Evolutionary conservation across 2,888 invertebrate genomes (phyloP).

Genomic region (Baronia brevicornis): DNA sequence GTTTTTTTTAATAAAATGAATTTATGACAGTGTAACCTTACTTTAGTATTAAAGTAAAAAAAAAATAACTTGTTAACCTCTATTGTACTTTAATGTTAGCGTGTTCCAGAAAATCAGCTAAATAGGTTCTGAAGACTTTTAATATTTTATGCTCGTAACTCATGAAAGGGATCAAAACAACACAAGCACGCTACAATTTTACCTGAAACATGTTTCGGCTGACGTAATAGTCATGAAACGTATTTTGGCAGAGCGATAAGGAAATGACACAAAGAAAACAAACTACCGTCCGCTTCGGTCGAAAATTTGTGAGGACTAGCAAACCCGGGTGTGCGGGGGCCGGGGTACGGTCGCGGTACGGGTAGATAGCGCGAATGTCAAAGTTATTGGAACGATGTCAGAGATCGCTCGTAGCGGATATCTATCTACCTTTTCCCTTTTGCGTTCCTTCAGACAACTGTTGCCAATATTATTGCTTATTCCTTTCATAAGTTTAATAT

Average conservation of each 20-base stretch:
- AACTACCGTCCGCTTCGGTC: constrained; percentile 64
- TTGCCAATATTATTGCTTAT: constrained; percentile 27
- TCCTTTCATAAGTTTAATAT: no score
- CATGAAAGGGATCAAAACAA: constrained; percentile 56
- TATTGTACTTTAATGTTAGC: no score
- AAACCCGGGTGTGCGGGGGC: constrained; percentile 27
- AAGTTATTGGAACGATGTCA: constrained; percentile 69
- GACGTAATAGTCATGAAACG: constrained; percentile 71
- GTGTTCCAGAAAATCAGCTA: no score
- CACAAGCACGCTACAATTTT: constrained; percentile 43
- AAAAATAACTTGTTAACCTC: no score
- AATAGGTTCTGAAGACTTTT: no score
- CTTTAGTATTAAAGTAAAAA: no score
- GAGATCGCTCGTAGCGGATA: constrained; percentile 54
- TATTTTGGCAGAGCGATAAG: constrained; percentile 75
- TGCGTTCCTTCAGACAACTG: constrained; percentile 29
- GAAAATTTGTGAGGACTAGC: constrained; percentile 60
- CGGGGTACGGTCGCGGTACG: constrained; percentile 26
- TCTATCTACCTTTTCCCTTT: constrained; percentile 49
- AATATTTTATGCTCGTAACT: no score
- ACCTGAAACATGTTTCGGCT: constrained; percentile 69
- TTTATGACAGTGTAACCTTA: no score
- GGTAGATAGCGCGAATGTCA: constrained; percentile 49
- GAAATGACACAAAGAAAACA: constrained; percentile 75
- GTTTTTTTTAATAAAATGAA: no score